Base-by-base conservation (phyloP, 2,113 vertebrate species). In the Entosphenus tridentatus region DNA sequence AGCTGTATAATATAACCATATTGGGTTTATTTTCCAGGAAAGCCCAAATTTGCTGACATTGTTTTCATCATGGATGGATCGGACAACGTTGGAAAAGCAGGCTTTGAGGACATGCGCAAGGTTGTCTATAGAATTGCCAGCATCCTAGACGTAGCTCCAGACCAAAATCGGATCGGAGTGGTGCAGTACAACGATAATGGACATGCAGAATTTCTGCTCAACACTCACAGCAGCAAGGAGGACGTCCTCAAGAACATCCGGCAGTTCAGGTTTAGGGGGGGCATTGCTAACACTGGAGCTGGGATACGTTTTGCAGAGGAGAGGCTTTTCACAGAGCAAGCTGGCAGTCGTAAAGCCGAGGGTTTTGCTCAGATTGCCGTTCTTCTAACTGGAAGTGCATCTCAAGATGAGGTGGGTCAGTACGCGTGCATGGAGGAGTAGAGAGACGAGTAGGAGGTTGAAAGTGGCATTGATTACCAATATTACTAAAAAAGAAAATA, bases 131-230 rank as follows among this genome's bases (percentile, higher is more conserved):
- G 55, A 57, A 69, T 82, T 68, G 77, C 80, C 67, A 68, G 72
- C 18, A 74, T 74, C 39, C 74, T 83, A 56, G 78, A 78, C 68
- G 72, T 82, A 62, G 75, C 71, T 57, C 21, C 68, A 72, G 76
- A 77, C 72, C 77, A 75, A 73, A 78, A 81, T 73, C 80, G 11
- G 5, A 74, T 83, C 69, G 78, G 79, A 74, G 75, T 84, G 68
- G 76, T 80, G 69, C 82, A 83, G 72, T 83, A 82, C 75, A 83
- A 81, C 70, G 69, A 80, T 71, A 77, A 76, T 1, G 72, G 80
- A 73, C 73, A 73, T 68, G 76, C 71, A 13, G 70, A 76, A 67
- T 82, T 84, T 72, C 72, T 76, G 71, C 72, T 83, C 56, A 77
- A 72, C 65, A 73, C 59, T 11, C 76, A 78, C 70, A 69, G 65